phyloP scores from a whole-genome alignment of 2,113 vertebrate genomes.

The Myiagra hebetior region DNA sequence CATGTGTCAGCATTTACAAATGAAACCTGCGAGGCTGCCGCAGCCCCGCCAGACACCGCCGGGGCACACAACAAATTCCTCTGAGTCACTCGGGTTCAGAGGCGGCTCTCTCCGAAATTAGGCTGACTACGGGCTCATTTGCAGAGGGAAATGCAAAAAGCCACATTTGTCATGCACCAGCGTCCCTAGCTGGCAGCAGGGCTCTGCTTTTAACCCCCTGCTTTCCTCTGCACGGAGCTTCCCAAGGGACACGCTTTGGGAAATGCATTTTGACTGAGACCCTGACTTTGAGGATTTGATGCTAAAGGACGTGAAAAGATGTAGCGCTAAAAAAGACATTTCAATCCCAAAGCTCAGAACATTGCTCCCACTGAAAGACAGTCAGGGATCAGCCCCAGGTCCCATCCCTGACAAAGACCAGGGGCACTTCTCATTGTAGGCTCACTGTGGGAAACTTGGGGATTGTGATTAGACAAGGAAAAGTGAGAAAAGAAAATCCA shows the following conservation, averaged over 20 bases:
- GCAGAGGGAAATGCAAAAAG: neutral
- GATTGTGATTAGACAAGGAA: neutral
- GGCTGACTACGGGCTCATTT: neutral
- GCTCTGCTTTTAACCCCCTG: constrained; percentile 1
- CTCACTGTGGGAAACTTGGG: neutral
- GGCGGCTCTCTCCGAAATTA: neutral
- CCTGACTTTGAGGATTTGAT: neutral
- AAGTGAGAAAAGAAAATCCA: neutral
- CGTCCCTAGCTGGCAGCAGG: neutral
- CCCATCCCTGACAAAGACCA: neutral
- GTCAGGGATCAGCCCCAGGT: neutral
- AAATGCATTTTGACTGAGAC: accelerated
- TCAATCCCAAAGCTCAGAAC: neutral
- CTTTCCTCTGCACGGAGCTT: neutral
- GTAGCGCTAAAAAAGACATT: neutral
- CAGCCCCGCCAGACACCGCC: neutral
- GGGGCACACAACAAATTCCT: neutral
- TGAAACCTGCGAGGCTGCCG: neutral
- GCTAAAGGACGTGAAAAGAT: neutral
- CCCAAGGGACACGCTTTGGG: accelerated
- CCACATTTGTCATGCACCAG: neutral
- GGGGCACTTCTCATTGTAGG: neutral
- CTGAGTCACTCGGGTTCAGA: constrained; percentile 42
- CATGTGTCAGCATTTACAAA: constrained; percentile 52
- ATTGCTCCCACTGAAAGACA: neutral